phyloP scores from a whole-genome alignment of 2,888 invertebrate species.

The Glaucopsyche alexis region DNA sequence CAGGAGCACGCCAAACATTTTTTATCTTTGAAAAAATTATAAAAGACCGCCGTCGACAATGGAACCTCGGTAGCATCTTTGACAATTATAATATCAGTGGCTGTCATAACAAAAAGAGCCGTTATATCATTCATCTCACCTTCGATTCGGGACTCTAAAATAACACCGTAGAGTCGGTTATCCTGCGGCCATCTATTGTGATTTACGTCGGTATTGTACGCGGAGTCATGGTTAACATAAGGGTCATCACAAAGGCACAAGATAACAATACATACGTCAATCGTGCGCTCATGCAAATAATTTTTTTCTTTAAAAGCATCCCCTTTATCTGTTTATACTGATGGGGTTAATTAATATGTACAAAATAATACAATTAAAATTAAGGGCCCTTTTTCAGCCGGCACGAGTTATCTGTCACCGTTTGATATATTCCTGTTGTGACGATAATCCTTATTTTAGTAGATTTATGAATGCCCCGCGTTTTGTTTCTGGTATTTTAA shows the following conservation, averaged over 20 bases:
- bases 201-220: conserved; percentile 47
- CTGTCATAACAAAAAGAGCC: conserved; percentile 47
- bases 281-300: conserved; percentile 79
- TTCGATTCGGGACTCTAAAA: conserved; percentile 57
- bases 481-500: conserved; percentile 71
- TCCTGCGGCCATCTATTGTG: conserved; percentile 48
- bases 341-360: conserved; percentile 80
- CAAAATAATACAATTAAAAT: conserved; percentile 75
- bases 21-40: conserved; percentile 78
- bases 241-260: conserved; percentile 79
- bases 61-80: conserved; percentile 78
- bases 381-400: conserved; percentile 68
- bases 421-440: conserved; percentile 72
- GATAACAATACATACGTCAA: conserved; percentile 78
- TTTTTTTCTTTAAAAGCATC: conserved; percentile 76
- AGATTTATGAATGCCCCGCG: conserved; percentile 63
- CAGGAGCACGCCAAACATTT: conserved; percentile 78
- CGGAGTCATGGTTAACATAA: conserved; percentile 66
- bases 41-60: conserved; percentile 75
- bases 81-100: conserved; percentile 77
- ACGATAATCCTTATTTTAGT: conserved; percentile 64
- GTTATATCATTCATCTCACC: conserved; percentile 48
- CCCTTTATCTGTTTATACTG: conserved; percentile 72
- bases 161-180: conserved; percentile 50
- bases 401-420: conserved; percentile 75